phyloP scores from a whole-genome alignment of 2,113 vertebrate genomes.

The Stictonetta naevosa region DNA sequence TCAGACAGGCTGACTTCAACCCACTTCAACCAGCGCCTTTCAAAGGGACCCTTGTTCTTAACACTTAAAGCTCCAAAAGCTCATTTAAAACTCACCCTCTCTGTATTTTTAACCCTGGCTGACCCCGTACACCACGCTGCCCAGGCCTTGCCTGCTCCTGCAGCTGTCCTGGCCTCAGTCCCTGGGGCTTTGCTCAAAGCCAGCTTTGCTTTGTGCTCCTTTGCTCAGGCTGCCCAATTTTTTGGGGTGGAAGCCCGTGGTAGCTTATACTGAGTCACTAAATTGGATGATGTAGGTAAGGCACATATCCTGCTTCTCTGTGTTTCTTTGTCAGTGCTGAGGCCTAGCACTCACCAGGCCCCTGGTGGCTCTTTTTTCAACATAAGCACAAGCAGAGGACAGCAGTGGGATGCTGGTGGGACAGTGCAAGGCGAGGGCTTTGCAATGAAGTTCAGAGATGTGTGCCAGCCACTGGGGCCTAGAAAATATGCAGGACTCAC shows the following conservation, averaged over 20 bases:
- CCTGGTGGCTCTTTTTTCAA: accelerated
- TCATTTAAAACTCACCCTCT: background rate
- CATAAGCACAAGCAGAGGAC: background rate
- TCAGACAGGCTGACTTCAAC: background rate
- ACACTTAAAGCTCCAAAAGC: background rate
- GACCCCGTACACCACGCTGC: accelerated
- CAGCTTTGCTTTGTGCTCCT: background rate
- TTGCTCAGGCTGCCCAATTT: background rate
- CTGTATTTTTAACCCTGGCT: background rate
- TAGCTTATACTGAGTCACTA: background rate
- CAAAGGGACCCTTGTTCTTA: background rate
- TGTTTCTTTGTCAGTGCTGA: background rate
- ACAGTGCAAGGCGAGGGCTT: background rate
- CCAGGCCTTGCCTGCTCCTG: background rate
- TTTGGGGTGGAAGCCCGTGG: background rate
- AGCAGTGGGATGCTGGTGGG: background rate
- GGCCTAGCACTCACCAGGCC: background rate
- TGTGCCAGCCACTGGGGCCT: accelerated
- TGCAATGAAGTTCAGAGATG: background rate
- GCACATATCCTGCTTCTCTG: accelerated
- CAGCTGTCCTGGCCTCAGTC: background rate
- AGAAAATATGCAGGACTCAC: background rate
- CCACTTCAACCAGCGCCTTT: background rate
- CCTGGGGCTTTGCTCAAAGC: background rate
- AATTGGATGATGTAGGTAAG: background rate